Evolutionary conservation across 2,888 invertebrate species (phyloP), one percentile per base, ranked within the genome.

Genomic region (Rosalia funebris): DNA sequence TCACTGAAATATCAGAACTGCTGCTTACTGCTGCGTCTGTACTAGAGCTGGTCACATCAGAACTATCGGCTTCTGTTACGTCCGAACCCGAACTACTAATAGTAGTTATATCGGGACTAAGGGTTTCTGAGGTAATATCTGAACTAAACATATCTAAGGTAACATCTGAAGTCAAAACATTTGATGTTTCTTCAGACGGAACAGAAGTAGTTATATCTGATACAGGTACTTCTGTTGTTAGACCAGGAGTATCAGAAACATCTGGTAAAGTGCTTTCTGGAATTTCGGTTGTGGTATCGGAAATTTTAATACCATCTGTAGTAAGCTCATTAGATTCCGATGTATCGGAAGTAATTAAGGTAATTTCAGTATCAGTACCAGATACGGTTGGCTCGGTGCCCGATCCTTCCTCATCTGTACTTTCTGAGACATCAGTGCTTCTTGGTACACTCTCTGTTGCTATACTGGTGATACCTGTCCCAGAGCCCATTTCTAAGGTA

Each of bases 401-500:
- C 11, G 74, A 73, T 5, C 71, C 71, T 56, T 70, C 72, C 36
- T 59, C 65, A 19, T 68, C 59, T 32, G 69, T 69, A 44, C 15
- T 41, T 10, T n/a, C 39, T 39, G 50, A 25, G 10, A 25, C 2
- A 20, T 39, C 39, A 10, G 36, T 48, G 9, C 37, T n/a, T n/a
- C n/a, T n/a, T n/a, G n/a, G 4, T 25, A 3, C 25, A 25, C 25
- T 19, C 45, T 62, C 34, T 45, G 57, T 42, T 14, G 61, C 62
- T 58, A 58, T 17, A 36, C 57, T 59, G 11, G 42, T 70, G 2
- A 69, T 15, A 11, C 62, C 70, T 52, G 75, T 76, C 11, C 78
- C 80, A 11, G 79, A 79, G 25, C 79, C 79, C 31, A 67, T 62
- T 34, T 62, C 62, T 3, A 31, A 14, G n/a, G 56, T 69, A 7